Conservation (phyloP, 2,888 invertebrate genomes). For the Pecten maximus region DNA sequence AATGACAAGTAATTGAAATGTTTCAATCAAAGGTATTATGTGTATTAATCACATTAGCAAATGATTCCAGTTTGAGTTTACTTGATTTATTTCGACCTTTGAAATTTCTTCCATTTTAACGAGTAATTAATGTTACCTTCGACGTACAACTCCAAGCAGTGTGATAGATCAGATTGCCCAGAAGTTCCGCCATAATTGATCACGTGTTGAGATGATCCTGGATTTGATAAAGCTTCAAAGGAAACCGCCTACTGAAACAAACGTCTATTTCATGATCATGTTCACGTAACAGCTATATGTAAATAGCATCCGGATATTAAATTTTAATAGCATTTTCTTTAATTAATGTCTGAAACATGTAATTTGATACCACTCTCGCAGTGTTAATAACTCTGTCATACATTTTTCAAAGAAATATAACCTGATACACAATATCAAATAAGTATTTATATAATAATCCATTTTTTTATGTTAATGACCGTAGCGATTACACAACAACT, state of each 20-base stretch:
- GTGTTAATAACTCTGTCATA: too few relatives aligned
- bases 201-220: background rate
- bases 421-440: too few relatives aligned
- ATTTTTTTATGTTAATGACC: too few relatives aligned
- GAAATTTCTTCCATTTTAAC: background rate
- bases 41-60: background rate
- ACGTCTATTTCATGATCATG: constrained; percentile 20
- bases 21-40: background rate
- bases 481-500: too few relatives aligned
- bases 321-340: background rate
- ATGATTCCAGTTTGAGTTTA: background rate
- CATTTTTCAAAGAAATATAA: too few relatives aligned
- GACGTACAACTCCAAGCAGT: background rate
- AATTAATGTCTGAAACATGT: background rate
- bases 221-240: constrained; percentile 9
- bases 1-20: background rate
- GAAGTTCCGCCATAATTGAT: constrained; percentile 2
- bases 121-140: background rate
- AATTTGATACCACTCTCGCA: background rate
- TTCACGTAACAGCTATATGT: background rate
- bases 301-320: background rate
- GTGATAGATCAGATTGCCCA: background rate
- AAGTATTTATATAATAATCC: too few relatives aligned
- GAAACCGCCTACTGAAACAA: background rate
- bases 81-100: constrained; percentile 3